phyloP scores from a whole-genome alignment of 2,888 invertebrate genomes.

The Eupithecia exiguata region DNA sequence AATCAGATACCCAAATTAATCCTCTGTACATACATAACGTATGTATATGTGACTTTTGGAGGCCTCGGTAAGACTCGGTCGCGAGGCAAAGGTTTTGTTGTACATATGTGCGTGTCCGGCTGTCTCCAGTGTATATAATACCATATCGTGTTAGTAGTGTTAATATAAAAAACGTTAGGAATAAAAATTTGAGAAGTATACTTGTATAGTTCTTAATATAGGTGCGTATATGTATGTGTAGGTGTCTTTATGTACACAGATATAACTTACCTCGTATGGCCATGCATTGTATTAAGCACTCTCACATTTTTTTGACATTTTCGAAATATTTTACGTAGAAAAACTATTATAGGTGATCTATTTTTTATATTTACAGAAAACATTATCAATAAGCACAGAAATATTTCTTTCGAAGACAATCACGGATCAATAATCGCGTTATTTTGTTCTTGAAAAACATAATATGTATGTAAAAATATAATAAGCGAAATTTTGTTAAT shows the following conservation, averaged over 20 bases:
- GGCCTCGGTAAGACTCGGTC: neutral
- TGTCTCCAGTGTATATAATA: neutral
- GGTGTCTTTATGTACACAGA: slow-evolving; percentile 29
- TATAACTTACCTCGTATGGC: slow-evolving; percentile 42
- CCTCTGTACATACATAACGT: no score
- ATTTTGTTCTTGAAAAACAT: neutral
- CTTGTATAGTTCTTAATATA: neutral
- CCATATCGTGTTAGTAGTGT: neutral
- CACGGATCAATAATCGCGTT: neutral
- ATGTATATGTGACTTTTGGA: neutral
- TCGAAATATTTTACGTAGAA: neutral
- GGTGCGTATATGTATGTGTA: neutral
- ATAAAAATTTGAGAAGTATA: neutral
- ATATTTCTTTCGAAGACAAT: neutral
- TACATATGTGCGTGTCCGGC: neutral
- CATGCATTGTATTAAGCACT: slow-evolving; percentile 32
- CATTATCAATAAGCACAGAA: no score
- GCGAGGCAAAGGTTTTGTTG: neutral
- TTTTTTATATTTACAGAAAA: neutral
- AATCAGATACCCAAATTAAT: no score
- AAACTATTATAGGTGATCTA: neutral
- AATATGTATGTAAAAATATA: neutral
- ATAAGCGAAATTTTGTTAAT: neutral
- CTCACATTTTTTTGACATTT: slow-evolving; percentile 3
- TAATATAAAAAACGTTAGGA: neutral